These are phyloP conservation scores for Anguilla anguilla DNA, from an alignment of 2,797 vertebrate genomes.

Conservation along the genomic window DNA sequence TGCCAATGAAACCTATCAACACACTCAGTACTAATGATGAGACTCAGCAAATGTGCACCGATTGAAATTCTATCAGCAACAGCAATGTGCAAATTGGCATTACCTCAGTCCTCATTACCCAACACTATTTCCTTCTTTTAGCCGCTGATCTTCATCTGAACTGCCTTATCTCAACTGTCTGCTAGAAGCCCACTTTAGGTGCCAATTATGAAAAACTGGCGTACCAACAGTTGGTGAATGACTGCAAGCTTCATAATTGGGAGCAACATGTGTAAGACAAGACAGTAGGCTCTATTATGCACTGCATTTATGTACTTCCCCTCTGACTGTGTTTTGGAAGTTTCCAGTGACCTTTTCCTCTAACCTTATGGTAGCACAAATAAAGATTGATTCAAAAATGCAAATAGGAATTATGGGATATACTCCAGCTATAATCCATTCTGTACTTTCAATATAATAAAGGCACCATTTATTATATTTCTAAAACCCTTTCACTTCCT, in stretches of 20 bases:
- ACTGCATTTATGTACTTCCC: background rate
- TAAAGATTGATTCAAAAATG: background rate
- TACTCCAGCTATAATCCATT: constrained; percentile 1
- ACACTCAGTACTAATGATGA: background rate
- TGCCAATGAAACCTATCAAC: background rate
- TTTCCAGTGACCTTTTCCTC: background rate
- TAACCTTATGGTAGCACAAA: background rate
- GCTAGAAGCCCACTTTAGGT: too few relatives aligned
- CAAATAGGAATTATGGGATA: background rate
- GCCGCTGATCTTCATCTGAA: too few relatives aligned
- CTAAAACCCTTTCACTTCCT: background rate
- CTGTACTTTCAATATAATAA: background rate
- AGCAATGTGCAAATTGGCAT: too few relatives aligned
- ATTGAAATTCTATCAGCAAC: too few relatives aligned
- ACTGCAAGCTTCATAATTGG: too few relatives aligned
- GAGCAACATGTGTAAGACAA: too few relatives aligned
- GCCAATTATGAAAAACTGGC: too few relatives aligned
- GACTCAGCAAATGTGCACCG: background rate
- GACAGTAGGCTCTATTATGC: background rate
- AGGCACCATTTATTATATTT: background rate
- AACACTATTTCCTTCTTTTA: too few relatives aligned
- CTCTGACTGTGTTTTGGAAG: background rate
- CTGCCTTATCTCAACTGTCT: too few relatives aligned
- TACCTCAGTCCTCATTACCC: too few relatives aligned
- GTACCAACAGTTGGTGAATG: background rate